Percentiles rank a stretch among this genome's conserved stretches.
Conservation (phyloP, 2,797 vertebrate genomes). For the Pantherophis vulpinus region DNA sequence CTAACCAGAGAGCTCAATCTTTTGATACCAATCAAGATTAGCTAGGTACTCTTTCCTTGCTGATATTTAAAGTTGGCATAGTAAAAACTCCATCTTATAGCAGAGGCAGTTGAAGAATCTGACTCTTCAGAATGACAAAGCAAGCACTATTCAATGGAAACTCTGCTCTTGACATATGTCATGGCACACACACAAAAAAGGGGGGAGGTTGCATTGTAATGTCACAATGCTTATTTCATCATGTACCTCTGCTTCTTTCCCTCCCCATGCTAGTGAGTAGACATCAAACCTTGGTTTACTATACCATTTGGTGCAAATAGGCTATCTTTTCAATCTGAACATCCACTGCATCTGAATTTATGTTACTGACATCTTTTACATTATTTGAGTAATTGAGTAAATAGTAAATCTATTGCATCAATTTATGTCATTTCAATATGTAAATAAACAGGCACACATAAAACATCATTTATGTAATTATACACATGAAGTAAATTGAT, state of each 20-base stretch:
- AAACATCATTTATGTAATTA: background rate
- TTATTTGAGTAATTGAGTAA: background rate
- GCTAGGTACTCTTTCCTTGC: background rate
- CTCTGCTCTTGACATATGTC: background rate
- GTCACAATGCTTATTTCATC: background rate
- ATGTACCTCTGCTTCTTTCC: background rate
- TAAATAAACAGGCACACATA: background rate
- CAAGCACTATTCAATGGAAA: background rate
- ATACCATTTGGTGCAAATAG: background rate
- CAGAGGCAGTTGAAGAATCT: background rate
- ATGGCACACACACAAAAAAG: background rate
- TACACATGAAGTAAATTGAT: background rate
- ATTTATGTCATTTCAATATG: background rate
- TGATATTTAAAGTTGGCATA: background rate
- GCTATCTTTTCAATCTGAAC: background rate
- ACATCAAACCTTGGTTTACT: background rate
- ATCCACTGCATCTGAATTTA: background rate
- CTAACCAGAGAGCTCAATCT: background rate
- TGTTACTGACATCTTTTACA: background rate
- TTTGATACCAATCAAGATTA: background rate
- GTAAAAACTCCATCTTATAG: background rate
- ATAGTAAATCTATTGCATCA: background rate
- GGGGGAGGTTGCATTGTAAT: background rate
- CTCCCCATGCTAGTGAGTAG: background rate
- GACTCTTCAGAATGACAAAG: background rate